These are phyloP conservation scores for Erithacus rubecula DNA, from an alignment of 2,797 vertebrate species.

Conservation along the genomic window DNA sequence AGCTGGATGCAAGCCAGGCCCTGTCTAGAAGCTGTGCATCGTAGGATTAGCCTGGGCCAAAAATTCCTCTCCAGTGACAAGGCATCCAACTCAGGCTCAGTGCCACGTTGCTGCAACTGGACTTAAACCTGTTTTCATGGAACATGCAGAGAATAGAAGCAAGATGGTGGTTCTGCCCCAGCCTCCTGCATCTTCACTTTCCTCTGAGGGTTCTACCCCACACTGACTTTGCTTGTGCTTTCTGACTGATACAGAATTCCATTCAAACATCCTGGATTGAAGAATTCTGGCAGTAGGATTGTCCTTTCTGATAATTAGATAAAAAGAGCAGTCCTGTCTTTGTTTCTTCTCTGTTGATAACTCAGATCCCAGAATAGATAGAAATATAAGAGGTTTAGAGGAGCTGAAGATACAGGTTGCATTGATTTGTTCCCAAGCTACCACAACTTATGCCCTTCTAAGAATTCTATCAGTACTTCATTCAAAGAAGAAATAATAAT, in stretches of 20 bases:
- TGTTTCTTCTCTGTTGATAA: not conserved
- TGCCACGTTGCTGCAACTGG: not conserved
- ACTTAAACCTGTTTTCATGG: not conserved
- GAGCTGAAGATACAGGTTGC: not conserved
- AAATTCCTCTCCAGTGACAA: constrained; percentile 20
- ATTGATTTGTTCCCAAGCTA: not conserved
- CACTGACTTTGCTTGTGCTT: not conserved
- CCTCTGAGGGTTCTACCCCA: not conserved
- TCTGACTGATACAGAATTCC: not conserved
- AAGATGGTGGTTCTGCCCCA: too few relatives aligned
- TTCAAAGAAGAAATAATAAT: not conserved
- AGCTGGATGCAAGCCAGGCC: constrained; percentile 19
- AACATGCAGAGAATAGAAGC: fast-evolving
- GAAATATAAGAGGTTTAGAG: not conserved
- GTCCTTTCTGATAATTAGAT: not conserved
- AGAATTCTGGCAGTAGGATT: not conserved
- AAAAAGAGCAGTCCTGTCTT: not conserved
- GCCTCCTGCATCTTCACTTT: not conserved
- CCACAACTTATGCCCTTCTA: not conserved
- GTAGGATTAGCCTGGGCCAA: not conserved
- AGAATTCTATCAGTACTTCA: not conserved
- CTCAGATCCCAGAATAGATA: not conserved
- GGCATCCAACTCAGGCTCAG: not conserved
- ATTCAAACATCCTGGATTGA: not conserved
- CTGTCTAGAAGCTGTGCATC: not conserved